phyloP scores from a whole-genome alignment of 2,113 vertebrate genomes.

The Perognathus longimembris region DNA sequence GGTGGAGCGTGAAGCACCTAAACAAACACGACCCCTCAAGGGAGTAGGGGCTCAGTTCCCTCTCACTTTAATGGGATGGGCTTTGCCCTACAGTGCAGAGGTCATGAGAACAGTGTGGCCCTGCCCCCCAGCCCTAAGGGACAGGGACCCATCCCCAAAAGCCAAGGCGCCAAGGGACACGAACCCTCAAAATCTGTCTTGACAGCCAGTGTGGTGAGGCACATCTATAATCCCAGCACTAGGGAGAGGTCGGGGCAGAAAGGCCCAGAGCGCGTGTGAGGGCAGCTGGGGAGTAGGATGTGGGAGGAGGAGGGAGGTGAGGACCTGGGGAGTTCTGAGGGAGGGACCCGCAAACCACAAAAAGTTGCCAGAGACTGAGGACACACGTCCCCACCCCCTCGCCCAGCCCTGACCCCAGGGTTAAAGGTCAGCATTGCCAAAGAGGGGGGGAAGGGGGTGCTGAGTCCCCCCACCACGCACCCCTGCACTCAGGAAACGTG shows the following conservation, averaged over 20 bases:
- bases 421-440: background rate
- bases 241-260: too few species aligned
- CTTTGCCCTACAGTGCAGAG: background rate
- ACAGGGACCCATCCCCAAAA: background rate
- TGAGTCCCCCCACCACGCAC: too few species aligned
- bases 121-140: background rate
- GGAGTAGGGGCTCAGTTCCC: background rate
- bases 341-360: background rate
- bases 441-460: too few species aligned
- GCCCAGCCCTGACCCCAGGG: background rate
- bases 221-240: too few species aligned
- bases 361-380: background rate
- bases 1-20: background rate
- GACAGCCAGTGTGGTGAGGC: background rate
- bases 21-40: background rate
- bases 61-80: background rate
- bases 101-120: background rate
- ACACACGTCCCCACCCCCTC: accelerated
- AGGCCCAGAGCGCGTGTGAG: too few species aligned
- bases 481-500: background rate
- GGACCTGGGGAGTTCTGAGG: background rate
- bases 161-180: background rate
- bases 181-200: background rate
- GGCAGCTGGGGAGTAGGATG: background rate
- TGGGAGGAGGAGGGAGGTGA: too few species aligned